These are phyloP conservation scores for Coenonympha glycerion DNA, from an alignment of 2,888 invertebrate genomes.

Conservation along the genomic window DNA sequence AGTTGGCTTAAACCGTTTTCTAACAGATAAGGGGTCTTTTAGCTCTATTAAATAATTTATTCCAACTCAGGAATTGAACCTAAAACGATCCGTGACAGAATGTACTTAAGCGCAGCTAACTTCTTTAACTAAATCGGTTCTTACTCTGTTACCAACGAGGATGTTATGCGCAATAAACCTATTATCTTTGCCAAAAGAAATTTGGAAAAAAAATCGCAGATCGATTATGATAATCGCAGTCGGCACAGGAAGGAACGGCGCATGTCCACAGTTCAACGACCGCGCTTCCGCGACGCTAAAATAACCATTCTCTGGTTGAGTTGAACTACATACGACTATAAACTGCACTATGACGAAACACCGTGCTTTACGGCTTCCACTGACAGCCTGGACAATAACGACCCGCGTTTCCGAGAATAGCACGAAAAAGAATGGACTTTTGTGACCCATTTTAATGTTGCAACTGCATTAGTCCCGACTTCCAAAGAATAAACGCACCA, in stretches of 20 bases:
- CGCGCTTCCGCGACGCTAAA: constrained; percentile 55
- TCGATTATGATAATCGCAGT: constrained; percentile 34
- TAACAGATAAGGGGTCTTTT: too few relatives aligned
- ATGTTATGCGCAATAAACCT: too few relatives aligned
- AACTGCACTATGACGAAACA: constrained; percentile 29
- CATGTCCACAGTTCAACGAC: constrained; percentile 46
- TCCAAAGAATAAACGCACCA: too few relatives aligned
- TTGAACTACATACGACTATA: neutral
- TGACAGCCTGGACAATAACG: constrained; percentile 14
- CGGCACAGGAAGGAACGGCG: constrained; percentile 38
- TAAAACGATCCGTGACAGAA: too few relatives aligned
- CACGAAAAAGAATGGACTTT: constrained; percentile 9
- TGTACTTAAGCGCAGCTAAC: too few relatives aligned
- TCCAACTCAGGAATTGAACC: too few relatives aligned
- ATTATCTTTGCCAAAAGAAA: constrained; percentile 9
- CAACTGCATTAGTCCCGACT: too few relatives aligned
- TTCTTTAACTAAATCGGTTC: too few relatives aligned
- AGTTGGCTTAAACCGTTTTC: too few relatives aligned
- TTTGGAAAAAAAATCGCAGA: constrained; percentile 21
- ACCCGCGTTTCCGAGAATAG: neutral
- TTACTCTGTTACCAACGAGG: too few relatives aligned
- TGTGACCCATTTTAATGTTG: constrained; percentile 14
- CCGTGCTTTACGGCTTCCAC: constrained; percentile 19
- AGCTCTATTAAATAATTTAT: too few relatives aligned
- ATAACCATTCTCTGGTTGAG: constrained; percentile 42